Evolutionary conservation across 2,797 vertebrate genomes (phyloP).

Genomic region (Syncerus caffer): DNA sequence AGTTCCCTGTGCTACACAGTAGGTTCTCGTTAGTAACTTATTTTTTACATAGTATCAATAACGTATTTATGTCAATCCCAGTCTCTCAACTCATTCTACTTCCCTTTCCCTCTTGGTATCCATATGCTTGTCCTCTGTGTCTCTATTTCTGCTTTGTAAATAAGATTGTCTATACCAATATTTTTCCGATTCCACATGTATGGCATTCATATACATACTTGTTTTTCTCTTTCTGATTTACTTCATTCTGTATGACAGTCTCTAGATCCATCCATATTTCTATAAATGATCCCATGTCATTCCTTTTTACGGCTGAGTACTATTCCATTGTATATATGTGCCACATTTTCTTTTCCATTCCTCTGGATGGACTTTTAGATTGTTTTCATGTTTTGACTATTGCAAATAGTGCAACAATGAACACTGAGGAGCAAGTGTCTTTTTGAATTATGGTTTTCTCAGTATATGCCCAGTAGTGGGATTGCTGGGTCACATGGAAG

Average conservation of each 20-base stretch:
- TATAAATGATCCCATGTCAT: background rate
- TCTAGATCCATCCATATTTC: background rate
- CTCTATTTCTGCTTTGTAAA: background rate
- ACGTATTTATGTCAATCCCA: background rate
- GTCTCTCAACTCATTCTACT: background rate
- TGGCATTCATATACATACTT: background rate
- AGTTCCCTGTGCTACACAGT: background rate
- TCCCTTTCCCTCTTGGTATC: background rate
- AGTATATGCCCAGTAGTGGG: background rate
- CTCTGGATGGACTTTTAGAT: background rate
- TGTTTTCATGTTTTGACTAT: background rate
- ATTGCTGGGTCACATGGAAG: background rate
- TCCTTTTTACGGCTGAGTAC: background rate
- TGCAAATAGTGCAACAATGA: background rate
- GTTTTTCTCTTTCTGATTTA: background rate
- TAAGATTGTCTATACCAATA: background rate
- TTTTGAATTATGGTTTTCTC: background rate
- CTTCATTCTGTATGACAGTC: background rate
- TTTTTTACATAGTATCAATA: background rate
- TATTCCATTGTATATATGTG: background rate
- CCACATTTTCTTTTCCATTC: background rate
- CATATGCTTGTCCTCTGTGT: background rate
- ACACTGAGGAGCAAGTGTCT: background rate
- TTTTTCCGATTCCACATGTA: background rate
- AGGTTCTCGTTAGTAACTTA: background rate